Evolutionary conservation across 1,140 invertebrate species (phyloP).

Genomic region (Lethocerus indicus): DNA sequence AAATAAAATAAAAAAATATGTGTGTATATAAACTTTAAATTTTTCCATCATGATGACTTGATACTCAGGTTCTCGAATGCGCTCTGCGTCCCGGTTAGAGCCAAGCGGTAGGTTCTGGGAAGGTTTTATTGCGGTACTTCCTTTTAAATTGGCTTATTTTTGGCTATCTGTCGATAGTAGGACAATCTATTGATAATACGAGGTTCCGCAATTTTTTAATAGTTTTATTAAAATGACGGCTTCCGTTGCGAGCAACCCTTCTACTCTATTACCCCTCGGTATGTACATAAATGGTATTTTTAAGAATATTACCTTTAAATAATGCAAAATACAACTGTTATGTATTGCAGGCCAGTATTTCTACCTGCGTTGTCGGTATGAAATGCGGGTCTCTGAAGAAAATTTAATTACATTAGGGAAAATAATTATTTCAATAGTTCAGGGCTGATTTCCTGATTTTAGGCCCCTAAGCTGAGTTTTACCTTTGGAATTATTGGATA

Average conservation of each 20-base stretch:
- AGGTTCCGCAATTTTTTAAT: not conserved
- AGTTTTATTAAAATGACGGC: constrained; percentile 20
- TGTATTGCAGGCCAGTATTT: not conserved
- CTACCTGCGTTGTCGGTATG: not conserved
- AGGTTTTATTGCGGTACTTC: not conserved
- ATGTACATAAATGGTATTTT: constrained; percentile 28
- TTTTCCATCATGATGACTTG: too few species aligned
- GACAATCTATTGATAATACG: not conserved
- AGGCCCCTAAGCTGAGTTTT: not conserved
- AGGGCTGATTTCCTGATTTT: not conserved
- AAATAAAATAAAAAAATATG: too few species aligned
- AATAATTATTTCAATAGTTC: not conserved
- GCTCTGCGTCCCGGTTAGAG: not conserved
- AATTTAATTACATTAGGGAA: not conserved
- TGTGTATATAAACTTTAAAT: too few species aligned
- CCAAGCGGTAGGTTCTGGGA: not conserved
- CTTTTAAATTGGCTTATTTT: not conserved
- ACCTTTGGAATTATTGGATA: not conserved
- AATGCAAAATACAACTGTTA: not conserved
- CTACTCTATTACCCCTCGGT: constrained; percentile 53
- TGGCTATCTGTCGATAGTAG: not conserved
- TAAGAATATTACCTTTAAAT: not conserved
- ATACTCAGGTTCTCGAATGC: too few species aligned
- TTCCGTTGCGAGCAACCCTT: constrained; percentile 37
- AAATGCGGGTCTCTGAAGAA: not conserved